Evolutionary conservation across 2,888 invertebrate genomes (phyloP).

Genomic region (Chrysotoxum bicinctum): DNA sequence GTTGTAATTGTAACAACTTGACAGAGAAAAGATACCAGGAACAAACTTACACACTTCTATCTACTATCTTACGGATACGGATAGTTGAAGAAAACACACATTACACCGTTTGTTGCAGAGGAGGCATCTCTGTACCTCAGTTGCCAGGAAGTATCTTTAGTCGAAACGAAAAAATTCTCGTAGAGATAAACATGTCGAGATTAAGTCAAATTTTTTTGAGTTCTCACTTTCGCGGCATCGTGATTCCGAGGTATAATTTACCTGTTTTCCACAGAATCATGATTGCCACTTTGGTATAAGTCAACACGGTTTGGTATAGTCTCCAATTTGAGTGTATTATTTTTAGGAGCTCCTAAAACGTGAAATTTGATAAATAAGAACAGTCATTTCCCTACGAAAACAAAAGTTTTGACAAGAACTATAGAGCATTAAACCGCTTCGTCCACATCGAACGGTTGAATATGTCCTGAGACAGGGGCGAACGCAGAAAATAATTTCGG

Average conservation of each 20-base stretch:
- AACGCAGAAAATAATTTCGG: too few relatives aligned
- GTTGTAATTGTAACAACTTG: conserved; percentile 64
- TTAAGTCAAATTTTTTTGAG: conserved; percentile 67
- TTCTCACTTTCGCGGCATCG: conserved; percentile 63
- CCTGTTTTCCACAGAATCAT: not conserved
- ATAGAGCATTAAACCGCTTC: too few relatives aligned
- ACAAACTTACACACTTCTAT: conserved; percentile 6
- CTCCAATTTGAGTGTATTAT: too few relatives aligned
- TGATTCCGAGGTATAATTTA: conserved; percentile 4
- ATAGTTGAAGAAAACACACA: conserved; percentile 3
- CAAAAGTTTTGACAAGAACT: too few relatives aligned
- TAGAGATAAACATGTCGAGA: conserved; percentile 62
- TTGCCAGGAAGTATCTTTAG: conserved; percentile 62
- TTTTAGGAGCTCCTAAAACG: too few relatives aligned
- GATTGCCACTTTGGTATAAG: not conserved
- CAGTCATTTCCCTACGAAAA: too few relatives aligned
- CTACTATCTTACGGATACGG: not conserved
- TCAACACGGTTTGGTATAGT: too few relatives aligned
- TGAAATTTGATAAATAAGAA: too few relatives aligned
- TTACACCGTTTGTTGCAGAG: conserved; percentile 18
- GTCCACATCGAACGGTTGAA: too few relatives aligned
- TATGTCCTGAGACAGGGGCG: too few relatives aligned
- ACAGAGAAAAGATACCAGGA: conserved; percentile 50
- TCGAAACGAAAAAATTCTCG: not conserved
- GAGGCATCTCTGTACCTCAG: not conserved